These are phyloP conservation scores for Calliphora vomitoria DNA, from an alignment of 2,888 invertebrate genomes.

Conservation along the genomic window DNA sequence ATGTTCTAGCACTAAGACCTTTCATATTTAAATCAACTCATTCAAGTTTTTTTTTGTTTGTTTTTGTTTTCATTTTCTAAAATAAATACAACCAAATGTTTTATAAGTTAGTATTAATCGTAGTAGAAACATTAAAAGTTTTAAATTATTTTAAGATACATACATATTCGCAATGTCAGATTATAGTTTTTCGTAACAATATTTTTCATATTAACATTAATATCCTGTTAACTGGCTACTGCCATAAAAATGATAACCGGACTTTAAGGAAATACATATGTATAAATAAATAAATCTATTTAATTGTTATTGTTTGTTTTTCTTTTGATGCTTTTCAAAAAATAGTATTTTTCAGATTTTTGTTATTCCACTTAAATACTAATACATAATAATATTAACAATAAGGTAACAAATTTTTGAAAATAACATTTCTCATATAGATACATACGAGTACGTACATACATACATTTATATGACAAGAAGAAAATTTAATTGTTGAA, in stretches of 20 bases:
- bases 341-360: neutral
- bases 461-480: neutral
- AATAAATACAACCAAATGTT: conserved; percentile 65
- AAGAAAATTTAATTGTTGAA: neutral
- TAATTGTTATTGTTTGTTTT: neutral
- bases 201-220: too few relatives aligned
- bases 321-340: neutral
- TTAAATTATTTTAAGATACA: neutral
- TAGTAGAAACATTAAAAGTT: conserved; percentile 3
- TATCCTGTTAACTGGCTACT: neutral
- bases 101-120: conserved; percentile 6
- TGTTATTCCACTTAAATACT: conserved; percentile 21
- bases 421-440: neutral
- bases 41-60: conserved; percentile 21
- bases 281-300: neutral
- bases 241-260: neutral
- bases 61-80: conserved; percentile 42
- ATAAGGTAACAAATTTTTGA: conserved; percentile 25
- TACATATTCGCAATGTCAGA: neutral
- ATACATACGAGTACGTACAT: neutral
- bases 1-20: too few relatives aligned
- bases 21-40: neutral
- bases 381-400: conserved; percentile 20
- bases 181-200: neutral
- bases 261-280: neutral